Evolutionary conservation across 2,797 vertebrate genomes (phyloP).

Genomic region (Babyrousa celebensis): DNA sequence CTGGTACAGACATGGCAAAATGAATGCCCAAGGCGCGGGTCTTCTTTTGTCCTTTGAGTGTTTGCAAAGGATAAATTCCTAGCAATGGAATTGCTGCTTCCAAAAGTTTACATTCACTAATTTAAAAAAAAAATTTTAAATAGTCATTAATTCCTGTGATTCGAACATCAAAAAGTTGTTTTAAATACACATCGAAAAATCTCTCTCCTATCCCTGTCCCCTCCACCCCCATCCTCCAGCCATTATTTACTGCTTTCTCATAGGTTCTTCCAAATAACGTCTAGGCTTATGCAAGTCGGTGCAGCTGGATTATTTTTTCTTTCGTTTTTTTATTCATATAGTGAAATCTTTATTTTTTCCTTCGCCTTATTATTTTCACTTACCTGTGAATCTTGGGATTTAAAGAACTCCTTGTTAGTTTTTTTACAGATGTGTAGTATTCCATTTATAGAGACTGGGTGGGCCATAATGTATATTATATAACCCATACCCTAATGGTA

Average conservation of each 20-base stretch:
- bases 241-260: not conserved
- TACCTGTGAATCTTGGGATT: not conserved
- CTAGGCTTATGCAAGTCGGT: not conserved
- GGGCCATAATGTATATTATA: not conserved
- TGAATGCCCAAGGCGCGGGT: not conserved
- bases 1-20: not conserved
- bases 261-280: not conserved
- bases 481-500: not conserved
- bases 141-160: not conserved
- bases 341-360: not conserved
- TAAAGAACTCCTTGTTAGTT: not conserved
- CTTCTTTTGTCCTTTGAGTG: not conserved
- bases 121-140: not conserved
- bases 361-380: conserved; percentile 39
- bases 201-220: not conserved
- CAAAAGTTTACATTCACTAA: not conserved
- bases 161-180: not conserved
- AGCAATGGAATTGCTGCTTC: not conserved
- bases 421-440: not conserved
- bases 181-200: not conserved
- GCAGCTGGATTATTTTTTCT: not conserved
- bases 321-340: not conserved
- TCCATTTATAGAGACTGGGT: not conserved
- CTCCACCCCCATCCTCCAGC: not conserved
- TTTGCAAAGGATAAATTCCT: conserved; percentile 21